Evolutionary conservation across 2,113 vertebrate species (phyloP).

Genomic region (Circaetus cinerascens): DNA sequence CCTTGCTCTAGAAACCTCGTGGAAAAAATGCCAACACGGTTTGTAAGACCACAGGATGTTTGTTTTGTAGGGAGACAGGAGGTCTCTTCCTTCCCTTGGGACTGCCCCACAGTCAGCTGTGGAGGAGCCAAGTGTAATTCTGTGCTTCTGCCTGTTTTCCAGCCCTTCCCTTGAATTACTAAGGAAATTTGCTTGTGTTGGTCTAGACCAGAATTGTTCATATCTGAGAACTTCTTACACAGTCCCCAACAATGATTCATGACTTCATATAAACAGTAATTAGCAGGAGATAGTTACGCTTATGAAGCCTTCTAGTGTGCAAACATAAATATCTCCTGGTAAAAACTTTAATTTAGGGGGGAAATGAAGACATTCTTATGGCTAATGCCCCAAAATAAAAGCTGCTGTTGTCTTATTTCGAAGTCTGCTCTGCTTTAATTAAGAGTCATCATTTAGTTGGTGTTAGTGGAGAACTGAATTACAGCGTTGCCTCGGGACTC

Average conservation of each 20-base stretch:
- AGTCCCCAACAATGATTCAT: constrained; percentile 32
- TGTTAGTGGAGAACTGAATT: neutral
- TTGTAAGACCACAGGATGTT: constrained; percentile 48
- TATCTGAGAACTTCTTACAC: neutral
- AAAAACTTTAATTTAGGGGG: neutral
- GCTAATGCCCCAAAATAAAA: neutral
- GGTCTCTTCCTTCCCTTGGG: neutral
- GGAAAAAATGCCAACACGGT: neutral
- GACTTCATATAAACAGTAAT: neutral
- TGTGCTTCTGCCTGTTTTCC: neutral
- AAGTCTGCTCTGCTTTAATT: neutral
- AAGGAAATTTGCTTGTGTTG: neutral
- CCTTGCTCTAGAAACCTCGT: neutral
- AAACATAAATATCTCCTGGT: neutral
- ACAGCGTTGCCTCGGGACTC: neutral
- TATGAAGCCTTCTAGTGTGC: neutral
- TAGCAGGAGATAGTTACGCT: neutral
- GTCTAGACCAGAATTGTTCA: neutral
- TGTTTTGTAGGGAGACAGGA: constrained; percentile 38
- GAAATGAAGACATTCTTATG: neutral
- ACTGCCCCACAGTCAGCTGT: neutral
- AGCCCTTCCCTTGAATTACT: neutral
- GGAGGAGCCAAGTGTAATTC: neutral
- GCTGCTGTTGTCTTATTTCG: neutral
- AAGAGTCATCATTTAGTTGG: neutral